These are phyloP conservation scores for Leptinotarsa rubiginosa DNA, from an alignment of 2,888 invertebrate species.

Conservation along the genomic window DNA sequence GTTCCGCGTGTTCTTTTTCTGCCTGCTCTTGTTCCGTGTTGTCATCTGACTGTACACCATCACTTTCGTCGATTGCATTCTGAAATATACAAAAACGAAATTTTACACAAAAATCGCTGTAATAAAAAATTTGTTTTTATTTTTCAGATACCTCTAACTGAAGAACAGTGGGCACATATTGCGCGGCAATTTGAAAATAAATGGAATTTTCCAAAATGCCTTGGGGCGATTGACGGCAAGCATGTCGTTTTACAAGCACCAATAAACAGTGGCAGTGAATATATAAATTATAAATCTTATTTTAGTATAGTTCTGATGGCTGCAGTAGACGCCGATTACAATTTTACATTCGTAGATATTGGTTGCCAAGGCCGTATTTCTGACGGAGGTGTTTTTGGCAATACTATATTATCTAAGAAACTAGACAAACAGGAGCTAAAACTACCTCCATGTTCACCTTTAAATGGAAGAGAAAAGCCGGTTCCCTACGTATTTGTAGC, in stretches of 20 bases:
- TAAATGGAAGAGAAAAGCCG: constrained; percentile 22
- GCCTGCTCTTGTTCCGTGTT: constrained; percentile 22
- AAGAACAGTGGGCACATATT: constrained; percentile 16
- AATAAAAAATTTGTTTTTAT: constrained; percentile 12
- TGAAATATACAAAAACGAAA: constrained; percentile 21
- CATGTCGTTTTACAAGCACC: constrained; percentile 56
- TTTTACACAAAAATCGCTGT: constrained; percentile 1
- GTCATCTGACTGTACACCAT: constrained; percentile 19
- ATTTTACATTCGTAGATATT: constrained; percentile 58
- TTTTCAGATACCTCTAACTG: constrained; percentile 20
- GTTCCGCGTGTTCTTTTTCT: constrained; percentile 19
- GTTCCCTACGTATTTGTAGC: constrained; percentile 52
- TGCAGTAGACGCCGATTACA: constrained; percentile 61
- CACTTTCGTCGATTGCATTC: constrained; percentile 22
- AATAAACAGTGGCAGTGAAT: constrained; percentile 51
- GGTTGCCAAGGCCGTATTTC: constrained; percentile 57
- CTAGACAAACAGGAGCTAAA: constrained; percentile 25
- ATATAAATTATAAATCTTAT: constrained; percentile 57
- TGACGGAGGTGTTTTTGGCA: constrained; percentile 55
- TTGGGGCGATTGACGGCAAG: constrained; percentile 59
- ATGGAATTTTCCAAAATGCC: constrained; percentile 31
- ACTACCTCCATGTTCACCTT: constrained; percentile 9
- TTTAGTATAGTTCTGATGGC: constrained; percentile 61
- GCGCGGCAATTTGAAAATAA: constrained; percentile 16
- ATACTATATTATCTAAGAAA: constrained; percentile 25